These are phyloP conservation scores for Talpa occidentalis DNA, from an alignment of 2,113 vertebrate species.

Conservation along the genomic window DNA sequence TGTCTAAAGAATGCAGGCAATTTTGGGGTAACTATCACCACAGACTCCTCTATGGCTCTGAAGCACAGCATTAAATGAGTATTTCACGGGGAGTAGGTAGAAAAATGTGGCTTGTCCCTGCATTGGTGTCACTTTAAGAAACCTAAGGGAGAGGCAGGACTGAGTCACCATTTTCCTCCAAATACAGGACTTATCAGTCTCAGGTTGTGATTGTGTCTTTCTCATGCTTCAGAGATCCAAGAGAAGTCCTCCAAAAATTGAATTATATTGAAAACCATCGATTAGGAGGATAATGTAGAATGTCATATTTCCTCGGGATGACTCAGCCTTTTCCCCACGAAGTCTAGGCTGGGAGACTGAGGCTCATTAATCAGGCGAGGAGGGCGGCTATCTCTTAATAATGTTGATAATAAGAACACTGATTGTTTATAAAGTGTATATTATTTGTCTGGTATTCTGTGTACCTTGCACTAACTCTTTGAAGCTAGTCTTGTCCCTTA, in stretches of 20 bases:
- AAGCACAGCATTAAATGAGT: background rate
- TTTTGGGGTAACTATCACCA: background rate
- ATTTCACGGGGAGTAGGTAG: background rate
- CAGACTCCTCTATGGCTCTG: background rate
- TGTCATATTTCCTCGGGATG: background rate
- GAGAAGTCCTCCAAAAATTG: background rate
- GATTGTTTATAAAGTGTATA: background rate
- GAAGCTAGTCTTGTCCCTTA: background rate
- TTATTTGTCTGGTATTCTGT: background rate
- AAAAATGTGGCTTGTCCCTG: background rate
- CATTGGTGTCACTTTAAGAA: background rate
- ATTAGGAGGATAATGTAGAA: background rate
- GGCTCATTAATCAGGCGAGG: background rate
- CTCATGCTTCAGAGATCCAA: background rate
- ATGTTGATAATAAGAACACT: background rate
- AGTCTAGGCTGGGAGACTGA: background rate
- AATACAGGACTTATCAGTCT: background rate
- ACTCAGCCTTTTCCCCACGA: background rate
- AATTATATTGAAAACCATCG: background rate
- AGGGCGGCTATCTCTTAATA: background rate
- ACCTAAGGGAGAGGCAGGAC: background rate
- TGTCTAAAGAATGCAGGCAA: slow-evolving; percentile 15
- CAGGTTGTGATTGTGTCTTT: background rate
- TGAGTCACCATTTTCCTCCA: background rate
- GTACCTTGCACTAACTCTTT: background rate